A percentile compares a stretch with the other conserved stretches of the same genome.
Conservation (phyloP, 1,140 invertebrate species). For the Procambarus clarkii region DNA sequence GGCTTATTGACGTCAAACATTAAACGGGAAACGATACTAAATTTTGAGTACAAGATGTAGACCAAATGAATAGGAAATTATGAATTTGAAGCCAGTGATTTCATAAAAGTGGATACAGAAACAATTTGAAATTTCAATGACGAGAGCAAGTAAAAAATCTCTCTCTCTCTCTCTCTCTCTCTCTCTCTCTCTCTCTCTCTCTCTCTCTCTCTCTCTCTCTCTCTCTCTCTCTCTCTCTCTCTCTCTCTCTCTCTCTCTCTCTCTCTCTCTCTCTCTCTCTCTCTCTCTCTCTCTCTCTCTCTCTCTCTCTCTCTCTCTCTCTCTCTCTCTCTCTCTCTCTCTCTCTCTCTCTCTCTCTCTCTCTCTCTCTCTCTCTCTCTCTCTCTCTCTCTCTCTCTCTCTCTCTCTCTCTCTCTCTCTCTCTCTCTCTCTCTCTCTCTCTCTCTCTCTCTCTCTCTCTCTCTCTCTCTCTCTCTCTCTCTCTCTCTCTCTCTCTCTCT, state of each 20-base stretch:
- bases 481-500: too few relatives aligned
- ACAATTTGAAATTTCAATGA: too few relatives aligned
- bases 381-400: constrained; percentile 17
- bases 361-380: constrained; percentile 22
- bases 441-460: too few relatives aligned
- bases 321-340: background rate
- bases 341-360: background rate
- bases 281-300: background rate
- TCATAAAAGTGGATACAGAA: too few relatives aligned
- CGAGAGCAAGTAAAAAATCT: too few relatives aligned
- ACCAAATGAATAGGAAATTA: too few relatives aligned
- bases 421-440: too few relatives aligned
- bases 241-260: background rate
- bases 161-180: constrained; percentile 11
- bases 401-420: background rate
- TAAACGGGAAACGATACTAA: too few relatives aligned
- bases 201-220: background rate
- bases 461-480: too few relatives aligned
- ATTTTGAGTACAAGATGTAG: too few relatives aligned
- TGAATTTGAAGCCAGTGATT: too few relatives aligned
- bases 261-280: background rate
- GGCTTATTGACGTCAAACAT: too few relatives aligned
- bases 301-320: background rate
- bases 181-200: background rate
- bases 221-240: background rate